Evolutionary conservation across 2,113 vertebrate species (phyloP).

Genomic region (Lanius collurio): DNA sequence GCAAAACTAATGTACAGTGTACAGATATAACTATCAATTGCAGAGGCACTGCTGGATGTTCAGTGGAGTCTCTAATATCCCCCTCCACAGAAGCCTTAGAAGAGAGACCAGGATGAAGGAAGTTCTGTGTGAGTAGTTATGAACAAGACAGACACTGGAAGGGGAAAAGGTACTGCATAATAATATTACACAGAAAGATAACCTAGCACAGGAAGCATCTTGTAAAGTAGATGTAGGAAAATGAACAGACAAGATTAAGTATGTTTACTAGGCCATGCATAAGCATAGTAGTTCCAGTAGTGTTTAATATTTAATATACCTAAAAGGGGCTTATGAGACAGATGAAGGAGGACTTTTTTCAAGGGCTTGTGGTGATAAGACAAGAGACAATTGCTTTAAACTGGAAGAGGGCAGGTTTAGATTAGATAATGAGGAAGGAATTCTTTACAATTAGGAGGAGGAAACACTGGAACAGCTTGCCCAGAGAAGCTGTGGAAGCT

Average conservation of each 20-base stretch:
- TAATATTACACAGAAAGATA: background rate
- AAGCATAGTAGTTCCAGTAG: background rate
- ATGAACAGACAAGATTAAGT: background rate
- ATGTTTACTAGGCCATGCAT: background rate
- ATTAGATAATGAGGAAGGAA: background rate
- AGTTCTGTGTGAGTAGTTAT: background rate
- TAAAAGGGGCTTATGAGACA: background rate
- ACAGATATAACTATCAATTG: background rate
- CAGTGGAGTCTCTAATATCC: background rate
- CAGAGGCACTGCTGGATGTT: background rate
- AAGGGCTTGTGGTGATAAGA: background rate
- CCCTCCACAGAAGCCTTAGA: background rate
- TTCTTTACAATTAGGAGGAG: background rate
- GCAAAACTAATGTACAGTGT: background rate
- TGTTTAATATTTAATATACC: background rate
- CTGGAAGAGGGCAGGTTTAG: background rate
- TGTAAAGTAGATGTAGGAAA: background rate
- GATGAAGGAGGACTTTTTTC: background rate
- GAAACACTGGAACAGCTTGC: background rate
- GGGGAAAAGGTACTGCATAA: background rate
- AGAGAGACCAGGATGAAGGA: background rate
- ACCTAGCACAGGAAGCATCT: background rate
- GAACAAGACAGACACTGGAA: background rate
- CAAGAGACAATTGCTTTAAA: background rate
- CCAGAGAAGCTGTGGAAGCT: background rate